Evolutionary conservation across 2,888 invertebrate species (phyloP), one percentile per base, ranked within the genome.

Genomic region (Platycheirus rosarum): DNA sequence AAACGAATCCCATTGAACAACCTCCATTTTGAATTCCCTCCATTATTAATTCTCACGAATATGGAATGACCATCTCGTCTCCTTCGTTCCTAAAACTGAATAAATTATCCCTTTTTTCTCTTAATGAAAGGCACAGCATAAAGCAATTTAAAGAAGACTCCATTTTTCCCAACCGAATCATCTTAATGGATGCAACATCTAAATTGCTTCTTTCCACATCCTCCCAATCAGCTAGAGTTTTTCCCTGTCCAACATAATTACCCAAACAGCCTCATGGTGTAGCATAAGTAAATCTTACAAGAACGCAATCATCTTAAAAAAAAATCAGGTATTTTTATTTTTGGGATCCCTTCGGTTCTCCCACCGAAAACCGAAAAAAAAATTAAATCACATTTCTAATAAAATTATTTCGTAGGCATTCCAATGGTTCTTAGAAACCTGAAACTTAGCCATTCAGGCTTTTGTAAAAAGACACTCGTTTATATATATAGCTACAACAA

Each of bases 401-500:
- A 74, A 68, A 75, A 62, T 70, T 62, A 68, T 75, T 68, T 68
- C 37, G 57, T 37, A 44, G 35, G 48, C 76, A 80, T 80, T 80
- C 80, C 80, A n/a, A 53, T 26, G 55, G 55, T 75, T 80, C 80
- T 80, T 62, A 66, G 80, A 80, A 80, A 80, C 70, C 70, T 40
- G 66, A 80, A 80, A 80, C 80, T n/a, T n/a, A n/a, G n/a, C 80
- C 75, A 76, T 76, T 62, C 65, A 35, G 76, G 70, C 66, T 68
- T 23, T 9, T 16, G n/a, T 65, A 53, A 62, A 78, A 73, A 62
- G 62, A 55, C 46, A 40, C 62, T 62, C 53, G 20, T 65, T 48
- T 46, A 46, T 23, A 62, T 79, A 55, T 37, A 62, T 46, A 65
- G 13, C 13, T 40, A 75, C 70, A 65, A 46, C 69, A 37, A 40